Evolutionary conservation across 2,113 vertebrate genomes (phyloP), one percentile per base, ranked within the genome.

Genomic region (Ciconia boyciana): DNA sequence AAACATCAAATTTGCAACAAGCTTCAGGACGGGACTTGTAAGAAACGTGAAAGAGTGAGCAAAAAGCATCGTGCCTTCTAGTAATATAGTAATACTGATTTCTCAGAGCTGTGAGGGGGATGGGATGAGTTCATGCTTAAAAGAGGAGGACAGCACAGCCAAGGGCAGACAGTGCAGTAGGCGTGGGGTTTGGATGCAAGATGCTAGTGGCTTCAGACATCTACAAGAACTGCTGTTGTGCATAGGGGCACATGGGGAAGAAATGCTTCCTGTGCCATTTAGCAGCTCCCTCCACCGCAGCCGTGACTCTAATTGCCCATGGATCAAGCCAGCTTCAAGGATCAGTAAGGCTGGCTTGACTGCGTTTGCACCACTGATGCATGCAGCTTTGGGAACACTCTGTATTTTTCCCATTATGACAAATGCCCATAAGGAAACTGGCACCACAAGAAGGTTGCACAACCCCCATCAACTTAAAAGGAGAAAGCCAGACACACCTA

Each of bases 401-500:
- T 64, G 91, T 94, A 19, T 94, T 96, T 71, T 95, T 91, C 86
- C 86, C 66, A 93, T 92, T 91, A 49, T 83, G 89, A 89, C 92
- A 97, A 86, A 94, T 86, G 66, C 97, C 81, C 83, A 66, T 87
- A 81, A 97, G 96, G 94, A 93, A 96, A 69, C 58, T 96, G 94
- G 96, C 94, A 95, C 66, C 36, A 71, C 41, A 60, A 36, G 86
- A 87, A 70, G 19, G 62, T 97, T 96, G 84, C 92, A 70, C 89
- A 97, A 95, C 61, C 61, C 62, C n/a, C 77, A 69, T 87, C 89
- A 70, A 88, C 85, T 96, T 96, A 66, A 97, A 95, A 96, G 89
- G 89, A 96, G 89, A 96, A 95, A 95, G 78, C 87, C 83, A 94
- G 97, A 87, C 93, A 96, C 94, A 82, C 96, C 96, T 87, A 93